Base-by-base conservation (phyloP, 2,113 vertebrate genomes). In the Acrocephalus kingi region DNA sequence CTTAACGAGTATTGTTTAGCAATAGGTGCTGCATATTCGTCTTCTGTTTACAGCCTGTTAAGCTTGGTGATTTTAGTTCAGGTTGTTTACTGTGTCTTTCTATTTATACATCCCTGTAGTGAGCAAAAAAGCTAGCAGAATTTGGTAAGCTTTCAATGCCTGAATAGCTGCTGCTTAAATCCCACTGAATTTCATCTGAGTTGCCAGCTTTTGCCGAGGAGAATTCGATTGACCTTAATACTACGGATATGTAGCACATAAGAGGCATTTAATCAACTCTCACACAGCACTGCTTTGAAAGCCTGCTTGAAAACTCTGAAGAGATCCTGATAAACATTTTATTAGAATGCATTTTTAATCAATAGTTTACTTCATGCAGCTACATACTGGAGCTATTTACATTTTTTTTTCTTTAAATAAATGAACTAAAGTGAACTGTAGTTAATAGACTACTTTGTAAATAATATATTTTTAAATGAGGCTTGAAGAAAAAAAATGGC, bases 171-270 rank as follows among this genome's bases (percentile, higher is more conserved):
- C 72, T 93, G 73, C 64, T 94, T 77, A 92, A 92, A 93, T 77
- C 73, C 73, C 48, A 33, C 59, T 81, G 77, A 80, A 87, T 93
- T 94, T 93, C 73, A 58, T 87, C 74, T 48, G 56, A 93, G 27
- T 87, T 94, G 48, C 81, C 89, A 94, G 91, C 56, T 95, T 94
- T 77, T 89, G 35, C 91, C 78, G 59, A 84, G 84, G 56, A 93
- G 73, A 89, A 95, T 94, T 89, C 7, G 20, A 13, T 43, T 95
- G 81, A 94, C 84, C 89, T 94, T 86, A 96, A 91, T 93, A 91
- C 63, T 91, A 39, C 0, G 56, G 61, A 54, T 74, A 78, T 55
- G 23, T 75, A 59, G 64, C 63, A 55, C 31, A 28, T 90, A 52
- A 95, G 83, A 91, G 51, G 37, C 77, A 77, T 67, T 68, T 92